phyloP scores from a whole-genome alignment of 1,140 invertebrate species.

The Macrocentrus cingulum region DNA sequence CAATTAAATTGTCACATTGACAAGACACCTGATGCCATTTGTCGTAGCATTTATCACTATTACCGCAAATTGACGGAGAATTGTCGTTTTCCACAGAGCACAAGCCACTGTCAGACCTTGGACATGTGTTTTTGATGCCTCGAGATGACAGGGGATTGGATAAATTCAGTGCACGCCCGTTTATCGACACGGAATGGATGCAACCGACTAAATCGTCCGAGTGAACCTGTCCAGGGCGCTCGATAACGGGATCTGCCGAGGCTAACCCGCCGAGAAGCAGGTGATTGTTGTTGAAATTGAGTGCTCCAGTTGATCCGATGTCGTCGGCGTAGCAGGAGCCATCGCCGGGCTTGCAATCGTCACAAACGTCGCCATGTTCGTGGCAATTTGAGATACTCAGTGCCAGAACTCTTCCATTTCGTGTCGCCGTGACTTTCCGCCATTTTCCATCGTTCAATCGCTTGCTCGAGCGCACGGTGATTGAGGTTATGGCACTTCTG shows the following conservation, averaged over 20 bases:
- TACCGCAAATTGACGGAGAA: slow-evolving; percentile 63
- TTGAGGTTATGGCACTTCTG: slow-evolving; percentile 79
- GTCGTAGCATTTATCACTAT: slow-evolving; percentile 74
- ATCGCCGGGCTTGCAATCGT: slow-evolving; percentile 81
- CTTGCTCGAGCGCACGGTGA: slow-evolving; percentile 66
- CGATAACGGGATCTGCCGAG: slow-evolving; percentile 80
- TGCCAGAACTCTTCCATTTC: slow-evolving; percentile 83
- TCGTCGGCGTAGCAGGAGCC: slow-evolving; percentile 79
- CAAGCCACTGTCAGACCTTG: slow-evolving; percentile 67
- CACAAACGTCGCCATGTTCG: slow-evolving; percentile 82
- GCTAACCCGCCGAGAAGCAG: slow-evolving; percentile 83
- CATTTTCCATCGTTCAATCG: slow-evolving; percentile 83
- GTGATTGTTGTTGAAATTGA: slow-evolving; percentile 90
- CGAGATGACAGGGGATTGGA: slow-evolving; percentile 72
- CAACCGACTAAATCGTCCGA: slow-evolving; percentile 93
- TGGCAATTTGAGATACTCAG: slow-evolving; percentile 78
- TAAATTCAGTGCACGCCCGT: slow-evolving; percentile 79
- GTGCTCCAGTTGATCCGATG: slow-evolving; percentile 79
- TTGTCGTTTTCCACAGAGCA: slow-evolving; percentile 49
- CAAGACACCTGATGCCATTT: slow-evolving; percentile 77
- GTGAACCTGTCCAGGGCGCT: slow-evolving; percentile 83
- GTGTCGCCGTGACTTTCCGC: slow-evolving; percentile 88
- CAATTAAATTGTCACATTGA: slow-evolving; percentile 68
- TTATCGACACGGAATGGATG: slow-evolving; percentile 85
- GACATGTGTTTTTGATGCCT: slow-evolving; percentile 75